phyloP scores from a whole-genome alignment of 2,888 invertebrate genomes.

The Ophraella communa region DNA sequence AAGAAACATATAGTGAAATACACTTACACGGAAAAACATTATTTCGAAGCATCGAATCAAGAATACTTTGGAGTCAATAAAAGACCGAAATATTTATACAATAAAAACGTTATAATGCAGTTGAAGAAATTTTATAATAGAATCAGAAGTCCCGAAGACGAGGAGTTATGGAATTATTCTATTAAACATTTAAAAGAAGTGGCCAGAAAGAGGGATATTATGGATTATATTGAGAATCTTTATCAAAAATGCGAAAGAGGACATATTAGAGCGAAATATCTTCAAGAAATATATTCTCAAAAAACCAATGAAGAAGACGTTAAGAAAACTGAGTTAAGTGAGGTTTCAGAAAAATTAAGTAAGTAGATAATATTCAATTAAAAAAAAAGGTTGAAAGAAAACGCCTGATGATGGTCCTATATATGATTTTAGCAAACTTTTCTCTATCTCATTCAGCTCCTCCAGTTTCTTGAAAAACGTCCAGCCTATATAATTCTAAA shows the following conservation, averaged over 20 bases:
- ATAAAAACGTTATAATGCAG: constrained; percentile 41
- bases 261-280: constrained; percentile 15
- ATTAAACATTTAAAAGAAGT: constrained; percentile 40
- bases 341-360: not conserved
- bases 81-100: constrained; percentile 45
- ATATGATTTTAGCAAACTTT: too few relatives aligned
- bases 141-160: constrained; percentile 34
- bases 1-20: constrained; percentile 14
- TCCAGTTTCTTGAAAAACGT: too few relatives aligned
- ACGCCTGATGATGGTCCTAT: too few relatives aligned
- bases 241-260: constrained; percentile 25
- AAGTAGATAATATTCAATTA: not conserved
- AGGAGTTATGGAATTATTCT: constrained; percentile 44
- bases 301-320: not conserved
- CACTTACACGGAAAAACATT: constrained; percentile 38
- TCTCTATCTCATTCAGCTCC: too few relatives aligned
- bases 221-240: constrained; percentile 32
- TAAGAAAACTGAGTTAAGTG: not conserved
- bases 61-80: constrained; percentile 30
- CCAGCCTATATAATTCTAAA: too few relatives aligned
- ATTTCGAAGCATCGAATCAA: constrained; percentile 48
- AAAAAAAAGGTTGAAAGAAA: too few relatives aligned
- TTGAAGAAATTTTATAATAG: constrained; percentile 46
- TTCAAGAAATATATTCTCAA: not conserved
- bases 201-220: constrained; percentile 42